Evolutionary conservation across 2,888 invertebrate species (phyloP).

Genomic region (Cryptocephalus primarius): DNA sequence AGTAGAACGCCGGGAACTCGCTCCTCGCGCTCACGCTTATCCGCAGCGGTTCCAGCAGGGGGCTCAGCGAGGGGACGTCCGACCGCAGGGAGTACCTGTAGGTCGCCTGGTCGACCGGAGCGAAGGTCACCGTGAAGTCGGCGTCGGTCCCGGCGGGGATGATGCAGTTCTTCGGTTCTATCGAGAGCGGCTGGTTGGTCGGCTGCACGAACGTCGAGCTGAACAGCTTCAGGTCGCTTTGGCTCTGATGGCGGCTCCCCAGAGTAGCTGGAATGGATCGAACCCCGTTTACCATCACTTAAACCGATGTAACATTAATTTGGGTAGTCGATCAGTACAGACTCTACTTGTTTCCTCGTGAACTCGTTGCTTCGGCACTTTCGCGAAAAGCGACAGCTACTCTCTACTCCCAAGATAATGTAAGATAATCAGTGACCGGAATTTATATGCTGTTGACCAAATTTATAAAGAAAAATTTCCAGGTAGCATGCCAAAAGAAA

Average conservation of each 20-base stretch:
- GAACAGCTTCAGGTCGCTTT: neutral
- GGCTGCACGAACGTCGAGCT: neutral
- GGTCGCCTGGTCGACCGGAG: conserved; percentile 44
- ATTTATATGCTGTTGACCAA: no score
- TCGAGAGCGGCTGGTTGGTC: conserved; percentile 2
- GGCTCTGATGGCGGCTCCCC: neutral
- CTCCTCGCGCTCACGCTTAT: conserved; percentile 47
- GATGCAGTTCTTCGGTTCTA: conserved; percentile 2
- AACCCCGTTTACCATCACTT: no score
- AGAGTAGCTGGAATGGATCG: neutral
- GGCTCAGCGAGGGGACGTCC: conserved; percentile 43
- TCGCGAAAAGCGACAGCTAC: no score
- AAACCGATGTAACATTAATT: no score
- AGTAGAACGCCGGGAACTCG: conserved; percentile 57
- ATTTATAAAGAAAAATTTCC: no score
- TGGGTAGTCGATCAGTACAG: no score
- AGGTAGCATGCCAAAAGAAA: no score
- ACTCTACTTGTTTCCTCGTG: no score
- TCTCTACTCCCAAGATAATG: no score
- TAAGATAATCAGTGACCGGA: no score
- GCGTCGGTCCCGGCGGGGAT: neutral
- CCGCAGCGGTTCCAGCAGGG: conserved; percentile 26
- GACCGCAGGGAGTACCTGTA: conserved; percentile 45
- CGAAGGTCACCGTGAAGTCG: conserved; percentile 40
- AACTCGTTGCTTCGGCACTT: no score